Percentiles rank a stretch among this genome's conserved stretches.
phyloP scores from a whole-genome alignment of 2,113 vertebrate genomes.

The Anser cygnoides region DNA sequence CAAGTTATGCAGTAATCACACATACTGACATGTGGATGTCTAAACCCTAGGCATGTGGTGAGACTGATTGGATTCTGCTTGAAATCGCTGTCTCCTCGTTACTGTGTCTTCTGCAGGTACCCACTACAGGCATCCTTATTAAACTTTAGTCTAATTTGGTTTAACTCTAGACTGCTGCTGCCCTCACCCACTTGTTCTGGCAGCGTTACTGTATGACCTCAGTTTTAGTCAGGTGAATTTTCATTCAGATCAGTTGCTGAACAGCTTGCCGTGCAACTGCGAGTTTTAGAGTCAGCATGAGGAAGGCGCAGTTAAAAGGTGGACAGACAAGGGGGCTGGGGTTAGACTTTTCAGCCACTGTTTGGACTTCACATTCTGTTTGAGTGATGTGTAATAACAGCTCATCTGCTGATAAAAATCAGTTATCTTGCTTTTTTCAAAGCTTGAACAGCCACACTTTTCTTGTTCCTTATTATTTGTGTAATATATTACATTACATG shows the following conservation, averaged over 20 bases:
- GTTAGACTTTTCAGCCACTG: not conserved
- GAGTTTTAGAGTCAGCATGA: not conserved
- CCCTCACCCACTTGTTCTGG: not conserved
- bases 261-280: not conserved
- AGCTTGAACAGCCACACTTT: not conserved
- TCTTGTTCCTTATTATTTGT: not conserved
- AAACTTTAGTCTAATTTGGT: not conserved
- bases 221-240: not conserved
- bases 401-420: not conserved
- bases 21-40: fast-evolving
- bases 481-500: not conserved
- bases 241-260: not conserved
- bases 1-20: not conserved
- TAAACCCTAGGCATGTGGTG: not conserved
- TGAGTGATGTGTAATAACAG: not conserved
- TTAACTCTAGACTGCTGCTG: not conserved
- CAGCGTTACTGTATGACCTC: not conserved
- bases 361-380: not conserved
- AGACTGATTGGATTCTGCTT: not conserved
- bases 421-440: not conserved
- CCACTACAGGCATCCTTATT: not conserved
- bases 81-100: fast-evolving
- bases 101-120: not conserved
- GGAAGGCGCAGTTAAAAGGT: not conserved
- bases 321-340: not conserved